Base-by-base conservation (phyloP, 2,797 vertebrate genomes). In the Characodon lateralis region DNA sequence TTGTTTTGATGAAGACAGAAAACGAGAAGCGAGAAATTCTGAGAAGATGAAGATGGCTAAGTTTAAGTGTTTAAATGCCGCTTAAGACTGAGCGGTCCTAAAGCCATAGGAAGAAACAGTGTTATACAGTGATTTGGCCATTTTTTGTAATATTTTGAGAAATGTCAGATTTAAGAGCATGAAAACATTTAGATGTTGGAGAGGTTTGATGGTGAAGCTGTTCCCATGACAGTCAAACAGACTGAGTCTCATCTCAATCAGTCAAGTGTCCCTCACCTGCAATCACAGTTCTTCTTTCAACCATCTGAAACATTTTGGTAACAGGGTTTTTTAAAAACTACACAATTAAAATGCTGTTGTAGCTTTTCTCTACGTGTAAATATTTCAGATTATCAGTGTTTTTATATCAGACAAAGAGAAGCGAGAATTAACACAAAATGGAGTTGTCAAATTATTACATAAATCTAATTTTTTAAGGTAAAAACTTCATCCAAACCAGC, bases 1-100 rank as follows among this genome's bases (percentile, higher is more conserved):
- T 16, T 85, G 71, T 81, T 87, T 92, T 89, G 89, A 90, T 90
- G 83, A 94, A 90, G 88, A 82, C 72, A 77, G 59, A 89, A 90
- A 85, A 87, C 71, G 85, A 74, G 78, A 81, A 68, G 56, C 70
- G 73, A 78, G 79, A 72, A 83, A 80, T 76, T 46, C 1, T 46
- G 59, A 75, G 77, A 85, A 83, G 78, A 80, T 80, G 78, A 88
- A 89, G 58, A 82, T 82, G 74, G 81, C 74, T 88, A 71, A 65
- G 53, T 79, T 77, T 39, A 78, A 88, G 85, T 84, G 78, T 79
- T 88, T 86, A 66, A 86, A 85, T 72, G 46, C 83, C 46, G 20
- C 78, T 85, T 83, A 73, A 76, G 74, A 63, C 46, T 78, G 78
- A 77, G 80, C 81, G 72, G 78, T 74, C 63, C n/a, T 28, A 26